Evolutionary conservation across 2,888 invertebrate species (phyloP).

Genomic region (Thysanoteuthis rhombus): DNA sequence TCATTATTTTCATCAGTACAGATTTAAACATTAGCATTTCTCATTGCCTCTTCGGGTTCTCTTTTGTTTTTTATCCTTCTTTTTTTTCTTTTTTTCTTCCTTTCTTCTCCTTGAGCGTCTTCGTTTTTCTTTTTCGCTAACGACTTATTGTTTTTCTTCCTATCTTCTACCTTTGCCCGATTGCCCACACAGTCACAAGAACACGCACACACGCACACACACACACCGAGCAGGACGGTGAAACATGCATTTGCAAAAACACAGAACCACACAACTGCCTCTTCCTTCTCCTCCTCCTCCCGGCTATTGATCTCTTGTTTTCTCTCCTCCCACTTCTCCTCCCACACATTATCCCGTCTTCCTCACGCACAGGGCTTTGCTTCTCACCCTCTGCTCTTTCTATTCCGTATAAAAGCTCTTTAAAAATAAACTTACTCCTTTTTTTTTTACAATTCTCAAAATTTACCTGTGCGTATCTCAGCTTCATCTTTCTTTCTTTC

Average conservation of each 20-base stretch:
- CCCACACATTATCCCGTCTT: background rate
- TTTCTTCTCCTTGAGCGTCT: background rate
- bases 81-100: background rate
- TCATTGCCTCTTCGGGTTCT: background rate
- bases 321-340: conserved; percentile 12
- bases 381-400: background rate
- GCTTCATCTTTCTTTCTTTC: background rate
- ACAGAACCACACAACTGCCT: background rate
- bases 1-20: background rate
- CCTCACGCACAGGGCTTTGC: background rate
- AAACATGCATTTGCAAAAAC: background rate
- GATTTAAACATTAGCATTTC: background rate
- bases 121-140: background rate
- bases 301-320: conserved; percentile 12
- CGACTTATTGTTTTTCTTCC: background rate
- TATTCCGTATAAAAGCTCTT: background rate
- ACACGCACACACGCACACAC: background rate
- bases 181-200: background rate
- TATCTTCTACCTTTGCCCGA: background rate
- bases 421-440: background rate
- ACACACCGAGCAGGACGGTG: background rate
- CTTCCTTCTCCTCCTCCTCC: background rate
- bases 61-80: background rate
- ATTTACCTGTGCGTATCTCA: background rate
- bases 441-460: background rate